These are phyloP conservation scores for Troides oblongomaculatus DNA, from an alignment of 2,888 invertebrate species.

Conservation along the genomic window DNA sequence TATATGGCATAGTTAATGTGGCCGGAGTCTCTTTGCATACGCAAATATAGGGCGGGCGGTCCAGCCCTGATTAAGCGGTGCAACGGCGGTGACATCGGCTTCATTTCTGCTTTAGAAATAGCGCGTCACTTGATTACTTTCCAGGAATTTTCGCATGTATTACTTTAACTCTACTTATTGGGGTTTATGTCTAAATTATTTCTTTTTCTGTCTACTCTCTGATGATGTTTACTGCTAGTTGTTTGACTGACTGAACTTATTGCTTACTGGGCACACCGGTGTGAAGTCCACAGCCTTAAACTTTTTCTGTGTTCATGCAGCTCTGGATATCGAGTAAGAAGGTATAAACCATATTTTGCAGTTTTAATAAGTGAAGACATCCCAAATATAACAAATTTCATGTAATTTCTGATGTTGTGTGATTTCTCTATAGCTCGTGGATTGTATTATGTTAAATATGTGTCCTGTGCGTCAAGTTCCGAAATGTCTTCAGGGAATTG, in stretches of 20 bases:
- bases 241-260: no score
- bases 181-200: not conserved
- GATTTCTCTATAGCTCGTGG: not conserved
- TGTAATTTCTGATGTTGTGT: no score
- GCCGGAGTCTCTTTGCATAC: slow-evolving; percentile 79
- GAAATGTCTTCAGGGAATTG: slow-evolving; percentile 33
- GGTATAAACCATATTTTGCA: no score
- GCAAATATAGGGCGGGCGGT: slow-evolving; percentile 78
- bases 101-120: slow-evolving; percentile 64
- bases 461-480: slow-evolving; percentile 31
- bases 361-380: no score
- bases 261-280: no score
- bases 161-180: slow-evolving; percentile 10
- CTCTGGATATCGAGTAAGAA: no score
- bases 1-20: slow-evolving; percentile 81
- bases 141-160: slow-evolving; percentile 41
- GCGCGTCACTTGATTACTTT: slow-evolving; percentile 65
- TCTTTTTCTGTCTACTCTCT: not conserved
- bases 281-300: no score
- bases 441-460: slow-evolving; percentile 14
- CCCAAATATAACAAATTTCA: no score
- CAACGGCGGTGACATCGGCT: slow-evolving; percentile 63
- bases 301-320: no score
- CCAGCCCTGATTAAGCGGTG: slow-evolving; percentile 77
- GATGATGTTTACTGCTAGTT: no score